Conservation (phyloP, 1,140 invertebrate genomes). For the Zophobas atratus region DNA sequence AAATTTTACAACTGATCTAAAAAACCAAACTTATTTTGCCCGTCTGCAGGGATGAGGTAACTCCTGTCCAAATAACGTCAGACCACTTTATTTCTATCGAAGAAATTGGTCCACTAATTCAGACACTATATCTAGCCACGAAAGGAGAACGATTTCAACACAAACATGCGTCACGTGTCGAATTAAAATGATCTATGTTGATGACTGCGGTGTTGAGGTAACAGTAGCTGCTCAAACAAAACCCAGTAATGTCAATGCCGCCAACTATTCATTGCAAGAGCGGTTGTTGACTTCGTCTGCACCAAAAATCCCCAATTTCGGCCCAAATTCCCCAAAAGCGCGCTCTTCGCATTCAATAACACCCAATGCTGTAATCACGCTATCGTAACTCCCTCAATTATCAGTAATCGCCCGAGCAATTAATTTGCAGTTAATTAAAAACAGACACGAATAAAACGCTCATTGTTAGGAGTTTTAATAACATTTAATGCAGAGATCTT, state of each 20-base stretch:
- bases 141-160: conserved; percentile 28
- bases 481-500: conserved; percentile 12
- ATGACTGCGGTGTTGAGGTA: conserved; percentile 17
- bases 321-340: too few relatives aligned
- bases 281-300: conserved; percentile 32
- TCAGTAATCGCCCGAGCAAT: conserved; percentile 1
- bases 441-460: neutral
- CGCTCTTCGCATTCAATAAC: too few relatives aligned
- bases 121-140: neutral
- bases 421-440: conserved; percentile 19
- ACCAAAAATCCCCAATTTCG: neutral
- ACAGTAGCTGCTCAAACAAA: conserved; percentile 25
- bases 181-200: neutral
- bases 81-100: too few relatives aligned
- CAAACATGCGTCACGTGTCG: neutral
- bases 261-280: conserved; percentile 23
- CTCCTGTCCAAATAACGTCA: too few relatives aligned
- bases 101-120: too few relatives aligned
- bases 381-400: neutral
- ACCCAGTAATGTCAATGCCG: conserved; percentile 38
- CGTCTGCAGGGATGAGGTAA: too few relatives aligned
- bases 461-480: conserved; percentile 10
- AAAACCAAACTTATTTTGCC: too few relatives aligned
- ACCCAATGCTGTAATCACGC: neutral
- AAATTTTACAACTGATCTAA: too few relatives aligned